Evolutionary conservation across 2,797 vertebrate species (phyloP), one percentile per base, ranked within the genome.

Genomic region (Glyptemys insculpta): DNA sequence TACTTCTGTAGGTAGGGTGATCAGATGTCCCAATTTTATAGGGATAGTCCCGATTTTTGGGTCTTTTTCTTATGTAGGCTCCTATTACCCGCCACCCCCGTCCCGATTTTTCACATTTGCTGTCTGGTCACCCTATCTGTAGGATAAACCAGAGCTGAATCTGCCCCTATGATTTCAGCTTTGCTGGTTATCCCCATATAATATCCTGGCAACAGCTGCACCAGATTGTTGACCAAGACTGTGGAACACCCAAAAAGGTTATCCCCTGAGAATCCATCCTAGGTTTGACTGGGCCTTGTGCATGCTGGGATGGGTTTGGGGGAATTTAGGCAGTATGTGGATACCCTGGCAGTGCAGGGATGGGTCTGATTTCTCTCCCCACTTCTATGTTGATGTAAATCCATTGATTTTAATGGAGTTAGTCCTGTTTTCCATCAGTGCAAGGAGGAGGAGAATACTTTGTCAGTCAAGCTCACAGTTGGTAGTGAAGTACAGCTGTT

Each of bases 401-500:
- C 11, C 6, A 56, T 59, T 59, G 4, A n/a, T 34, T 81, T 74
- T 47, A 57, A 7, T 68, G 34, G 62, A 29, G 37, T 57, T 34
- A 85, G 18, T 79, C 50, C 37, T 65, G 62, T 41, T 56, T 50
- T 31, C 31, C 25, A 25, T 27, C 50, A 79, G 52, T 81, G 49
- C 54, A 82, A 68, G 52, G n/a, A 68, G 52, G 53, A 54, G 62
- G 21, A n/a, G 12, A 62, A 79, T 12, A 53, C 83, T 21, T 49
- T n/a, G 72, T 47, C 52, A 12, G 57, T 50, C 19, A 68, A 74
- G 12, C 62, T n/a, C n/a, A 8, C 47, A n/a, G n/a, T 31, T 10
- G 82, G 62, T 14, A 0, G n/a, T 0, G 34, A 8, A 15, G 87
- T 1, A 4, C 31, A 0, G 27, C 12, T 4, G 1, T 34, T 68